These are phyloP conservation scores for Hyposmocoma kahamanoa DNA, from an alignment of 1,140 invertebrate genomes.

Conservation along the genomic window DNA sequence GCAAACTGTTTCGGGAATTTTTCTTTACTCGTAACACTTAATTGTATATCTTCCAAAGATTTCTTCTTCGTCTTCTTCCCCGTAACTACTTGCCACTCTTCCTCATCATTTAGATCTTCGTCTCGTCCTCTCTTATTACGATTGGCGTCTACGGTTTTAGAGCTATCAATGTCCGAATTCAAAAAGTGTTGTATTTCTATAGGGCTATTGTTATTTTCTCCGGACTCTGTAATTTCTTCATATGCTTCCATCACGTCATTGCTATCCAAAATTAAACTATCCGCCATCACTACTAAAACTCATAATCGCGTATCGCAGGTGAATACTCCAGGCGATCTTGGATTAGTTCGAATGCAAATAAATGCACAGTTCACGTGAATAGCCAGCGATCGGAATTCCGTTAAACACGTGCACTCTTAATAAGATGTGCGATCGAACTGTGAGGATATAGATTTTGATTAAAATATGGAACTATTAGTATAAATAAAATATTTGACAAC, in stretches of 20 bases:
- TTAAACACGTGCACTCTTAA: background rate
- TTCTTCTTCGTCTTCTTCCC: background rate
- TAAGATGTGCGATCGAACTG: background rate
- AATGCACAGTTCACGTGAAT: background rate
- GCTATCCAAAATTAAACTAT: background rate
- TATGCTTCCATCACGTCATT: background rate
- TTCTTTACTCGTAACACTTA: background rate
- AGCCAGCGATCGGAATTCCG: background rate
- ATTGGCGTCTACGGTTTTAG: background rate
- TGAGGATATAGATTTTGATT: too few species aligned
- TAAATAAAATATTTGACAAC: too few species aligned
- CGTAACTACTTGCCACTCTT: too few species aligned
- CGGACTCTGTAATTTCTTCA: background rate
- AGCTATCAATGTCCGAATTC: background rate
- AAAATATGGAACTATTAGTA: too few species aligned
- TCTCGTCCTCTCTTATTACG: background rate
- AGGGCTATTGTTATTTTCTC: background rate
- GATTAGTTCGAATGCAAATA: too few species aligned
- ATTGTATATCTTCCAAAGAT: conserved; percentile 1
- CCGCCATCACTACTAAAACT: background rate
- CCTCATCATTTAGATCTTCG: background rate
- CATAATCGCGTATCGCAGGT: background rate
- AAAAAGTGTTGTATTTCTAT: background rate
- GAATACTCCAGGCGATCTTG: background rate
- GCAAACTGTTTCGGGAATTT: conserved; percentile 22